Evolutionary conservation across 2,797 vertebrate genomes (phyloP).

Genomic region (Cyclura pinguis): DNA sequence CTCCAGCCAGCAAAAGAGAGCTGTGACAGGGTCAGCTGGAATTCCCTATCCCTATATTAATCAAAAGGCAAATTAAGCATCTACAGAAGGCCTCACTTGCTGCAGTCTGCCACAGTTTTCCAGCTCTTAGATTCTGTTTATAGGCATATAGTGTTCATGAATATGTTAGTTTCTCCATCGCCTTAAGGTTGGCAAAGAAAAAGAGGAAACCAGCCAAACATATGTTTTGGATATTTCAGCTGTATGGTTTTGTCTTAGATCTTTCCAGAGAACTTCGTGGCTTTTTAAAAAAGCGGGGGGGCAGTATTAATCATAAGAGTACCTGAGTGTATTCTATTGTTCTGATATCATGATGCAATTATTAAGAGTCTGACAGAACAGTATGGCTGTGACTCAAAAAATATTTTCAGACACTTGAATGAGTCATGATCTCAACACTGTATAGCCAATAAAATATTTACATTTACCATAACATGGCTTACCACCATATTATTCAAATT

Average conservation of each 20-base stretch:
- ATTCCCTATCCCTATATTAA: no score
- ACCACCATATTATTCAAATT: not conserved
- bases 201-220: not conserved
- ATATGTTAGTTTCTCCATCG: not conserved
- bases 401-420: not conserved
- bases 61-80: not conserved
- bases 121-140: not conserved
- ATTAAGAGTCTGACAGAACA: not conserved
- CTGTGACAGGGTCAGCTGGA: no score
- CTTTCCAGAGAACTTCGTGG: not conserved
- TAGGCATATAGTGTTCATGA: not conserved
- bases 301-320: not conserved
- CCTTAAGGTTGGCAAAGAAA: not conserved
- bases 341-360: not conserved
- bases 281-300: not conserved
- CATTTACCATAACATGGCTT: not conserved
- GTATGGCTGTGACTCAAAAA: slow-evolving; percentile 26
- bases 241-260: not conserved
- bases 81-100: not conserved
- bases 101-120: not conserved
- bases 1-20: no score
- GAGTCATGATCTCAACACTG: not conserved
- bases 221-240: not conserved
- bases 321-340: not conserved
- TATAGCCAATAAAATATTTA: slow-evolving; percentile 2